A percentile compares a stretch with the other conserved stretches of the same genome.
Evolutionary conservation across 2,797 vertebrate genomes (phyloP).

Genomic region (Salarias fasciatus): DNA sequence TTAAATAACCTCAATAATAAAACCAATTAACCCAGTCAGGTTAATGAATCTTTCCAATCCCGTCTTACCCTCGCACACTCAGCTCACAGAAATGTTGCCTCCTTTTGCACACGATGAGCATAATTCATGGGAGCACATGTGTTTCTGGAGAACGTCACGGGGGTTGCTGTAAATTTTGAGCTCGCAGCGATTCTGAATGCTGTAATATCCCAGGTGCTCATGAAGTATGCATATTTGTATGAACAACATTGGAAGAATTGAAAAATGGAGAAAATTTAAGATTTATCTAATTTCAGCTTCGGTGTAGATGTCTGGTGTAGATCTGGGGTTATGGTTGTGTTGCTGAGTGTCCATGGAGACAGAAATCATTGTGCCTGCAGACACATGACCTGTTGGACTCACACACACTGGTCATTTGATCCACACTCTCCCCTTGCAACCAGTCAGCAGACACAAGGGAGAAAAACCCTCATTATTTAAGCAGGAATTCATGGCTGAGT

Average conservation of each 20-base stretch:
- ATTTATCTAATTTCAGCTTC: too few species aligned
- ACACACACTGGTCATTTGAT: slow-evolving; percentile 43
- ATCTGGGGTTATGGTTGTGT: too few species aligned
- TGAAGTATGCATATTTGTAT: slow-evolving; percentile 2
- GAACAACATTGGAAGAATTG: too few species aligned
- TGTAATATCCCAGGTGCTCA: slow-evolving; percentile 9
- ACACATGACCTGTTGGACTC: slow-evolving; percentile 23
- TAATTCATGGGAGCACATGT: slow-evolving; percentile 1
- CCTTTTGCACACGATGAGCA: background rate
- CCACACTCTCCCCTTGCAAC: slow-evolving; percentile 37
- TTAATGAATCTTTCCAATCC: slow-evolving; percentile 21
- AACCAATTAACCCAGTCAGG: slow-evolving; percentile 22
- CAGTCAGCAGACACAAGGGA: slow-evolving; percentile 2
- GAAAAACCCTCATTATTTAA: background rate
- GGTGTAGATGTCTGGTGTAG: too few species aligned
- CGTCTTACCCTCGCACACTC: too few species aligned
- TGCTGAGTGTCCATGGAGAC: too few species aligned
- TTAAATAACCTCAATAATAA: slow-evolving; percentile 22
- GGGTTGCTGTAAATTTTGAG: slow-evolving; percentile 13
- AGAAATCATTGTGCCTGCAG: too few species aligned
- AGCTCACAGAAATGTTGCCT: slow-evolving; percentile 4
- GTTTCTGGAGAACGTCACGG: background rate
- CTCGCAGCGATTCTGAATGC: background rate
- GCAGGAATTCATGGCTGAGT: background rate
- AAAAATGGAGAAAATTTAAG: too few species aligned